A percentile compares a stretch with the other conserved stretches of the same genome.
Evolutionary conservation across 1,140 invertebrate genomes (phyloP).

Genomic region (Nephotettix cincticeps): DNA sequence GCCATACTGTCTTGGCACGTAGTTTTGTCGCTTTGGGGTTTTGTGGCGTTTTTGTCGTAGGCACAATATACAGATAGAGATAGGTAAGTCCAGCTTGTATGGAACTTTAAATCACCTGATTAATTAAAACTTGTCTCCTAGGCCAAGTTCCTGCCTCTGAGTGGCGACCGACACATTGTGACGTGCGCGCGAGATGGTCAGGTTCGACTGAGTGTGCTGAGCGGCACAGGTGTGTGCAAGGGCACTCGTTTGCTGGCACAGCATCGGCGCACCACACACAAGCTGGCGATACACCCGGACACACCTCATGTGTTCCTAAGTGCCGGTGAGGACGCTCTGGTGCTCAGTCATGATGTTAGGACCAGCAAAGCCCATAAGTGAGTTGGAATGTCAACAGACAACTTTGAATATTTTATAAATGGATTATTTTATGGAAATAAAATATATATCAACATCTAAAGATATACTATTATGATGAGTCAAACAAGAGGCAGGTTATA

Average conservation of each 20-base stretch:
- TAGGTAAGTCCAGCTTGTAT: too few relatives aligned
- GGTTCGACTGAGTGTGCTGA: constrained; percentile 61
- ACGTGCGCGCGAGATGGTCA: constrained; percentile 88
- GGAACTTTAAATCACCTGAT: too few relatives aligned
- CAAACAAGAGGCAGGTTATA: too few relatives aligned
- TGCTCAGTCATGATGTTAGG: constrained; percentile 81
- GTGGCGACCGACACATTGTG: constrained; percentile 78
- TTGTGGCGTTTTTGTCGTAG: too few relatives aligned
- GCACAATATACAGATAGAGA: too few relatives aligned
- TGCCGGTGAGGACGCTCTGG: constrained; percentile 84
- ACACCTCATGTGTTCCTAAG: constrained; percentile 79
- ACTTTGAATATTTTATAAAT: too few relatives aligned
- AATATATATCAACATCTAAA: too few relatives aligned
- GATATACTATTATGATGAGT: too few relatives aligned
- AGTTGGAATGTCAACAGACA: constrained; percentile 34
- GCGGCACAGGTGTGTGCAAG: constrained; percentile 53
- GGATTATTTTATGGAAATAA: too few relatives aligned
- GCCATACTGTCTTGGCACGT: too few relatives aligned
- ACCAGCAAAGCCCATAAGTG: constrained; percentile 65
- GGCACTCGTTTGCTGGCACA: constrained; percentile 61
- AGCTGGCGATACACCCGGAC: constrained; percentile 70
- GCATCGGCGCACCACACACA: constrained; percentile 75
- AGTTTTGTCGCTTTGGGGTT: too few relatives aligned
- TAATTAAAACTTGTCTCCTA: too few relatives aligned
- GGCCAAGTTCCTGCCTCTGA: constrained; percentile 66